phyloP scores from a whole-genome alignment of 2,113 vertebrate genomes.

The Heptranchias perlo region DNA sequence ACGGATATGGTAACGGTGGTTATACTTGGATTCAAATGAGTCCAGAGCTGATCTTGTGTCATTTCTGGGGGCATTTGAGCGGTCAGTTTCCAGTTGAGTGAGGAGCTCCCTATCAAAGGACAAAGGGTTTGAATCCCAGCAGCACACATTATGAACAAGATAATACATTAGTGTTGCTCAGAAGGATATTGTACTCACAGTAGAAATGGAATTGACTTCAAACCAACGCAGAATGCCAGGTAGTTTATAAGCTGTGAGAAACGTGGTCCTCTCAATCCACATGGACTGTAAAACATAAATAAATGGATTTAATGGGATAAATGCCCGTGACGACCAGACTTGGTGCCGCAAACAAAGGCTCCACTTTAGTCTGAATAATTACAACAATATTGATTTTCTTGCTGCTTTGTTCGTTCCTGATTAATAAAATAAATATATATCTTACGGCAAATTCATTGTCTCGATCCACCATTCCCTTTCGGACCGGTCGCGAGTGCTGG shows the following conservation, averaged over 20 bases:
- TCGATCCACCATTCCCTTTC: slow-evolving; percentile 82
- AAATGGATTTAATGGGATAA: neutral
- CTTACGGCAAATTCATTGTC: slow-evolving; percentile 96
- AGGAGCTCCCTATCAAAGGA: neutral
- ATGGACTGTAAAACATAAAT: slow-evolving; percentile 68
- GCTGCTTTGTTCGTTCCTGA: neutral
- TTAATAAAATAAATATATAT: slow-evolving; percentile 42
- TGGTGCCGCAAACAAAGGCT: neutral
- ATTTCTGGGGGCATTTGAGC: neutral
- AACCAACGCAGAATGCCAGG: slow-evolving; percentile 97
- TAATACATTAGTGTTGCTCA: neutral
- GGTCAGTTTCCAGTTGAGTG: neutral
- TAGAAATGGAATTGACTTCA: slow-evolving; percentile 74
- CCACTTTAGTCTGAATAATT: neutral
- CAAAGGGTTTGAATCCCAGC: neutral
- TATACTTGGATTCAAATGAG: neutral
- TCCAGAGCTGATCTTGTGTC: no score
- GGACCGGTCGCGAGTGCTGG: slow-evolving; percentile 89
- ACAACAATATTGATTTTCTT: neutral
- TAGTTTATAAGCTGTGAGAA: slow-evolving; percentile 84
- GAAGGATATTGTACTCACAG: slow-evolving; percentile 55
- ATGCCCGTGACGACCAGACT: neutral
- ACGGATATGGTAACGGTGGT: neutral
- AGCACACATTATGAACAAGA: neutral
- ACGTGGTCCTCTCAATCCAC: slow-evolving; percentile 97